A percentile compares a stretch with the other conserved stretches of the same genome.
These are phyloP conservation scores for Patagioenas fasciata DNA, from an alignment of 2,113 vertebrate genomes.

Conservation along the genomic window DNA sequence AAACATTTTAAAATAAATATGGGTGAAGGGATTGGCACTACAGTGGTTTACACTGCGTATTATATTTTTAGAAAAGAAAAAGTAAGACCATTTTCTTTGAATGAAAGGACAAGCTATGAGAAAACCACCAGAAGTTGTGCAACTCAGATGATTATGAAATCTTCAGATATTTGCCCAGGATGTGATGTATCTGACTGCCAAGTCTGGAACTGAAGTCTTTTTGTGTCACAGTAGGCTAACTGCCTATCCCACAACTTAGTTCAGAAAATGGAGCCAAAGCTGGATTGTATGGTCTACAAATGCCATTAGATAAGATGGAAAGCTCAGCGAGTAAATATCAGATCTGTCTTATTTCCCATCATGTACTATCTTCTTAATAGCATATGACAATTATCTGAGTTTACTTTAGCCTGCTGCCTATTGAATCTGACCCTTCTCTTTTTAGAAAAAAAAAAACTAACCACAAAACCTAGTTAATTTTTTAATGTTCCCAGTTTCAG, in stretches of 20 bases:
- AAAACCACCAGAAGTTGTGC: slow-evolving; percentile 26
- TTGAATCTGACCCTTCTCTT: background rate
- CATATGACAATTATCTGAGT: background rate
- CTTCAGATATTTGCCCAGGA: slow-evolving; percentile 13
- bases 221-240: background rate
- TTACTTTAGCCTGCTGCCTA: background rate
- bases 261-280: background rate
- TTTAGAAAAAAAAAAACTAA: background rate
- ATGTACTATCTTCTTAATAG: background rate
- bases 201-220: background rate
- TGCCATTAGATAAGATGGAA: background rate
- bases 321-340: background rate
- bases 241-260: background rate
- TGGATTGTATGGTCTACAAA: background rate
- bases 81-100: slow-evolving; percentile 37
- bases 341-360: background rate
- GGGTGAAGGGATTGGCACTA: slow-evolving; percentile 6
- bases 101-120: slow-evolving; percentile 10
- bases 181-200: slow-evolving; percentile 3
- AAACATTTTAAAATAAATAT: background rate
- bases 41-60: background rate
- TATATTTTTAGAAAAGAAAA: slow-evolving; percentile 27
- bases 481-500: background rate
- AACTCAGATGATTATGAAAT: slow-evolving; percentile 50
- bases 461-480: background rate